These are phyloP conservation scores for Lamprotornis superbus DNA, from an alignment of 2,113 vertebrate species.

Conservation along the genomic window DNA sequence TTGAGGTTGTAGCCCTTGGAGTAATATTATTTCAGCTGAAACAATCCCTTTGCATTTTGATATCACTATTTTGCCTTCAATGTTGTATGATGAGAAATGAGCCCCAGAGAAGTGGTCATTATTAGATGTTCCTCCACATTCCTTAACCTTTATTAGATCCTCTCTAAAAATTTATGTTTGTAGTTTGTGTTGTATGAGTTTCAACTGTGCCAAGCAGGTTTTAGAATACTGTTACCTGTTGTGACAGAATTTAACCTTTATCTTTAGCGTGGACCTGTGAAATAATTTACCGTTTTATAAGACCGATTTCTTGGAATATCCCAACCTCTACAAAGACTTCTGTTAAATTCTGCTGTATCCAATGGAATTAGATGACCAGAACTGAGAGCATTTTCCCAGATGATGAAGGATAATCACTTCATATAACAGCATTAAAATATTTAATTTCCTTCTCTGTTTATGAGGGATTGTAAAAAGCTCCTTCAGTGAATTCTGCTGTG, in stretches of 20 bases:
- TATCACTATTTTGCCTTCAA: background rate
- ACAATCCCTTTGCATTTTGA: background rate
- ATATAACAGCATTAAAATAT: background rate
- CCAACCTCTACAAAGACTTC: background rate
- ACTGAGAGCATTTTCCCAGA: background rate
- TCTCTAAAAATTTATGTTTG: background rate
- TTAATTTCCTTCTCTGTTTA: conserved; percentile 27
- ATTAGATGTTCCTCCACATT: background rate
- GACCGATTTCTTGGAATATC: background rate
- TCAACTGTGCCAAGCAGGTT: background rate
- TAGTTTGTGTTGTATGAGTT: background rate
- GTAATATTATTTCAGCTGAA: background rate
- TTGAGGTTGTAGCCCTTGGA: background rate
- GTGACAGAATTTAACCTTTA: background rate
- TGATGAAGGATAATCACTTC: background rate
- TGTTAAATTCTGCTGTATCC: background rate
- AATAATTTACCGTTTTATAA: background rate
- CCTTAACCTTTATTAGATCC: background rate
- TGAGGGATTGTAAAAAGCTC: background rate
- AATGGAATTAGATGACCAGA: background rate
- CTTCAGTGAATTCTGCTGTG: background rate
- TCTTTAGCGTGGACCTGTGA: background rate
- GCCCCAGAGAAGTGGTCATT: background rate
- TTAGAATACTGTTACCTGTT: background rate
- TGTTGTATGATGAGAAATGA: background rate